Evolutionary conservation across 2,888 invertebrate species (phyloP), one percentile per base, ranked within the genome.

Genomic region (Napeogenes sylphis): DNA sequence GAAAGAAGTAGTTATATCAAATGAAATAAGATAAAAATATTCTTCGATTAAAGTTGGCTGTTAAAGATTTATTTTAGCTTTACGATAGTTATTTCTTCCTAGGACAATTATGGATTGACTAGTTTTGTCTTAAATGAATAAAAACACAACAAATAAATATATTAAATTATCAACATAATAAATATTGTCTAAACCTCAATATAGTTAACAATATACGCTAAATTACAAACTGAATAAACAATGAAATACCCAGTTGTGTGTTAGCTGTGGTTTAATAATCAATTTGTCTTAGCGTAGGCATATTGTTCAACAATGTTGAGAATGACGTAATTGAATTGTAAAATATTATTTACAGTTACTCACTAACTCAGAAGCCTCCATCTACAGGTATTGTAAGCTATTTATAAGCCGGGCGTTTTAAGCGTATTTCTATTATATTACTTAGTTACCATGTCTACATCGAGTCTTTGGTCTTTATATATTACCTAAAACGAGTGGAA

Each of bases 401-500:
- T 57, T 67, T 67, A 67, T 73, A 73, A 74, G 75, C 75, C 65
- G 56, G 64, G 75, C 72, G 73, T 70, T 72, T 70, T 72, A 77
- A 78, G 79, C 78, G 73, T 83, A 81, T 74, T 55, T 57, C 45
- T 62, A 60, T 64, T 74, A 74, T 70, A 74, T 70, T 68, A 72
- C 76, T 77, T 71, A 73, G 68, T 70, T 70, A 71, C 66, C 71
- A 71, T 72, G 70, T 72, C 70, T 74, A 75, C 67, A 71, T 74
- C 71, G 72, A 77, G 76, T 77, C 75, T 77, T 78, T 75, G 74
- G 72, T 77, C 74, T 75, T 74, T 73, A 73, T 68, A 65, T 61
- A 76, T 71, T 72, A 72, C 70, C 71, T 77, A 74, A 74, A 75
- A 76, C 21, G 21, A 21, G 75, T 79, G 79, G 77, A 81, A 79